These are phyloP conservation scores for Oscheius sp. DNA, from an alignment of 2,888 invertebrate species.

Conservation along the genomic window DNA sequence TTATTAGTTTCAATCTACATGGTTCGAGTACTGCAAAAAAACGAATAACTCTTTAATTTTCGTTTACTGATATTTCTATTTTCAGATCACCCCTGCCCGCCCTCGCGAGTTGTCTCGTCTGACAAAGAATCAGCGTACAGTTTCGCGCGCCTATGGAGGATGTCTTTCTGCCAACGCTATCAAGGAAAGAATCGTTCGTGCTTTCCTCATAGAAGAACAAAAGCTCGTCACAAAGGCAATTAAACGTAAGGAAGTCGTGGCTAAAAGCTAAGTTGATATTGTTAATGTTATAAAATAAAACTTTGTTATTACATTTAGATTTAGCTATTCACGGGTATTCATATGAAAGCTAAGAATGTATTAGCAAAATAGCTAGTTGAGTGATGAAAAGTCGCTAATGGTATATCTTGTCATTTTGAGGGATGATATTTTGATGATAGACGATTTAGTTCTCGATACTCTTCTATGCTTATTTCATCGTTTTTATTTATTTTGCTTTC, in stretches of 20 bases:
- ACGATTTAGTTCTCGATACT: too few species aligned
- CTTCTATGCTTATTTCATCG: too few species aligned
- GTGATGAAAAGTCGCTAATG: too few species aligned
- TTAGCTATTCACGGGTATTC: too few species aligned
- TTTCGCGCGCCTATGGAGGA: constrained; percentile 95
- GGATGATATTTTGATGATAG: too few species aligned
- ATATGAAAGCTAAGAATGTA: too few species aligned
- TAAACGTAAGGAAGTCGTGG: constrained; percentile 76
- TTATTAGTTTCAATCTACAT: too few species aligned
- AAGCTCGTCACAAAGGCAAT: constrained; percentile 95
- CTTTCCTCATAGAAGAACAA: constrained; percentile 99
- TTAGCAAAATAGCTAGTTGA: too few species aligned
- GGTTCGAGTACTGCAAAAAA: not conserved
- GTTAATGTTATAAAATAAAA: constrained; percentile 52
- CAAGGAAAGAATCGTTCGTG: constrained; percentile 84
- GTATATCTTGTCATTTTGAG: too few species aligned
- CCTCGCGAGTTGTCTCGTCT: constrained; percentile 90
- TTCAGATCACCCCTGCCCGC: constrained; percentile 86
- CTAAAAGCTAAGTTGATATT: constrained; percentile 42
- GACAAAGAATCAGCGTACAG: constrained; percentile 93
- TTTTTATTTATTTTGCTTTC: too few species aligned
- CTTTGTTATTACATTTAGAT: too few species aligned
- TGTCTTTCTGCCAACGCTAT: constrained; percentile 72
- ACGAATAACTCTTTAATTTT: constrained; percentile 7
- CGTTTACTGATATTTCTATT: too few species aligned